Base-by-base conservation (phyloP, 2,113 vertebrate species). In the Seriola aureovittata region DNA sequence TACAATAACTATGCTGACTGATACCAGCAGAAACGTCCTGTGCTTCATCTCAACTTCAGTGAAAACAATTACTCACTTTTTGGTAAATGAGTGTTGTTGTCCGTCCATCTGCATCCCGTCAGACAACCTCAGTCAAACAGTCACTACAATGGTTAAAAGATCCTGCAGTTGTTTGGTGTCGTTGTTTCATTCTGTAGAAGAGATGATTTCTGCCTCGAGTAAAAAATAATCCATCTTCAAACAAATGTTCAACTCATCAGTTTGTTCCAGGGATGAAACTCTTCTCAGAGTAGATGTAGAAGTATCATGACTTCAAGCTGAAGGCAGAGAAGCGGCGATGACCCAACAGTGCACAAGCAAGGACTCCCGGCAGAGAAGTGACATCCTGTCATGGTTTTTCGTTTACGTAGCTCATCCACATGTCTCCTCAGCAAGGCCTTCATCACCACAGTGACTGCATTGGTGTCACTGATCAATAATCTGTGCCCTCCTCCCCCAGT, bases 61-160 rank as follows among this genome's bases (percentile, higher is more conserved):
- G 10, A 67, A 68, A 71, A 69, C 16, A 80, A 48, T 46, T 52
- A 91, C 87, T 86, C 74, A 86, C 90, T 74, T 81, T 17, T 54
- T 52, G 55, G 29, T 54, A 8, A 21, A 58, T 44, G 36, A 75
- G 0, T 17, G 6, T 36, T 69, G 23, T 13, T 38, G 34, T 86
- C 59, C 66, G 12, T 82, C 71, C 74, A 40, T 62, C 29, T 80
- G 46, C 65, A 23, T 80, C 63, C 67, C 59, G 78, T 82, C 58
- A 64, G 14, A 23, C 46, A 60, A 42, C 13, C 21, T 66, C 8
- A 8, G 52, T 80, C 57, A 64, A 52, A 32, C 0, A 75, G 52
- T 65, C 42, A 46, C 48, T 23, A 38, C 11, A 79, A 6, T 4
- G 59, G 55, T 8, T 25, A 0, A 10, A 68, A 59, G 40, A 62